Base-by-base conservation (phyloP, 2,113 vertebrate species). In the Lontra canadensis region DNA sequence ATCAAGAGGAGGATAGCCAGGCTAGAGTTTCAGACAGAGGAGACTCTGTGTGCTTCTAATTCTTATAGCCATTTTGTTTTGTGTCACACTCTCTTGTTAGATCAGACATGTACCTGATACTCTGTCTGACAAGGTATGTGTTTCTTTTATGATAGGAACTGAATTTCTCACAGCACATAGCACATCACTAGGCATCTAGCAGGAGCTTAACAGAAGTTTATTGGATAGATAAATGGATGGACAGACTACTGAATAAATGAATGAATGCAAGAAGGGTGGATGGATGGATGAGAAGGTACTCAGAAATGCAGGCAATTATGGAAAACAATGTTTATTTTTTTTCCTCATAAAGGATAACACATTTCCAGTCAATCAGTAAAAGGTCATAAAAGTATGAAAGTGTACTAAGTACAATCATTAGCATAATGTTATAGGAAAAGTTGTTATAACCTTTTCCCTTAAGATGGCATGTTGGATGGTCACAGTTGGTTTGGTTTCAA, bases 261-360 rank as follows among this genome's bases (percentile, higher is more conserved):
- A 36, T 73, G 42, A 81, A 34, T 69, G 29, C 9, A 49, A 87
- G 69, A 44, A 82, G 47, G 26, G 61, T 49, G 36, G 17, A 36
- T 42, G 31, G 17, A 39, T 23, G n/a, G 61, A 52, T 52, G 47
- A 79, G 17, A 52, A 5, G 59, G 7, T 78, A 36, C 6, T 85
- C 44, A 86, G 78, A 89, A 84, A 44, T 36, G 21, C 23, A 81
- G 34, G 36, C 9, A 94, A 67, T 44, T 84, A 31, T 95, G 86
- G 39, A 95, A 97, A 97, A 95, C 18, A 57, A 55, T 61, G 14
- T 97, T 98, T 98, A 94, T 57, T 97, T 97, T 90, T 87, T 92
- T 59, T 42, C 42, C 36, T 71, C 57, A 95, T 74, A 90, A 90
- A 96, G 90, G 71, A 78, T 42, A 57, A 42, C 20, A 17, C 36